A percentile compares a stretch with the other conserved stretches of the same genome.
Evolutionary conservation across 2,888 invertebrate species (phyloP).

Genomic region (Meta bourneti): DNA sequence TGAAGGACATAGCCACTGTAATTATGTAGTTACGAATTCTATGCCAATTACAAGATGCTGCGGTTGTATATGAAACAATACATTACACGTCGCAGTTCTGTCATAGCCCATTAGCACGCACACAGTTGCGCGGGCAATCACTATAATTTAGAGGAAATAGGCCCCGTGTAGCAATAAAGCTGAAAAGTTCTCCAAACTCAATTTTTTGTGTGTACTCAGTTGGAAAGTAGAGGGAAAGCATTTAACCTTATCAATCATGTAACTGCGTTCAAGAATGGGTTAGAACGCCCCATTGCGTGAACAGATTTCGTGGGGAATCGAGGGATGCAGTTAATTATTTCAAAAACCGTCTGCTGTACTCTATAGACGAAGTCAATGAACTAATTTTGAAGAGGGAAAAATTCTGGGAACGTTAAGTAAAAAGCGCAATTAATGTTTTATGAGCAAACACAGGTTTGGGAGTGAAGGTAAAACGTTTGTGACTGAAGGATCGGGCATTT

Average conservation of each 20-base stretch:
- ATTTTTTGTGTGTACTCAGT: neutral
- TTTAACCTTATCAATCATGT: constrained; percentile 46
- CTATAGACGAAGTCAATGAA: too few relatives aligned
- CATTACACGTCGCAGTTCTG: constrained; percentile 40
- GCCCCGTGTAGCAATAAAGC: constrained; percentile 41
- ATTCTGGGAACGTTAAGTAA: too few relatives aligned
- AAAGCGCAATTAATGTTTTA: too few relatives aligned
- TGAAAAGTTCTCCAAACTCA: constrained; percentile 7
- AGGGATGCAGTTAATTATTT: constrained; percentile 18
- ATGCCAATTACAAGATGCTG: constrained; percentile 34
- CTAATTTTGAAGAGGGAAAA: too few relatives aligned
- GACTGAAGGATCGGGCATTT: too few relatives aligned
- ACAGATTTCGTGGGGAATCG: neutral
- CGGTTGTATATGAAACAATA: constrained; percentile 17
- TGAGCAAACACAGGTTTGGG: too few relatives aligned
- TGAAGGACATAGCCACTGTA: neutral
- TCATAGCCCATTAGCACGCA: constrained; percentile 56
- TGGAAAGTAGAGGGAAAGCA: neutral
- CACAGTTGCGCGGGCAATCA: constrained; percentile 29
- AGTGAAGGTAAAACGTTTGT: too few relatives aligned
- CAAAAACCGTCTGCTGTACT: too few relatives aligned
- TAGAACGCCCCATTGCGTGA: constrained; percentile 37
- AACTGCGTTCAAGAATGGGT: constrained; percentile 35
- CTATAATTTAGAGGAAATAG: constrained; percentile 47
- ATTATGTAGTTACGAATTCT: constrained; percentile 32